phyloP scores from a whole-genome alignment of 2,888 invertebrate genomes.

The Epinotia demarniana region DNA sequence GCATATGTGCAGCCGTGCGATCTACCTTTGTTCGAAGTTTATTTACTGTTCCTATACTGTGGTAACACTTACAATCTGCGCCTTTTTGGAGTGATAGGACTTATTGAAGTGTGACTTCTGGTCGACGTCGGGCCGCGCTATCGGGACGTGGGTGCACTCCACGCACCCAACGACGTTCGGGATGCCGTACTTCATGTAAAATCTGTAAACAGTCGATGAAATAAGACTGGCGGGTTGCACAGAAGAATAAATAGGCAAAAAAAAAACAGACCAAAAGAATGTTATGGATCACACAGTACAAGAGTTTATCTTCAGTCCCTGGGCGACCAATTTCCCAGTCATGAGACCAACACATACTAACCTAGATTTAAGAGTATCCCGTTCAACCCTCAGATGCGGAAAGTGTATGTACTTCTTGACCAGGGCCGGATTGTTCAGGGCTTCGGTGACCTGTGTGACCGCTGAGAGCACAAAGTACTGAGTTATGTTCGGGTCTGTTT shows the following conservation, averaged over 20 bases:
- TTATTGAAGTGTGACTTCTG: slow-evolving; percentile 78
- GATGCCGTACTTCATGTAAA: slow-evolving; percentile 77
- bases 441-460: slow-evolving; percentile 74
- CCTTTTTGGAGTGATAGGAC: slow-evolving; percentile 79
- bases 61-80: slow-evolving; percentile 71
- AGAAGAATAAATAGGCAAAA: neutral
- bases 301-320: too few species aligned
- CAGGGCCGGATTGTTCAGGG: slow-evolving; percentile 72
- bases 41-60: too few species aligned
- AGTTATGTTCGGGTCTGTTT: slow-evolving; percentile 71
- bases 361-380: slow-evolving; percentile 75
- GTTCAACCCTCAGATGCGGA: slow-evolving; percentile 73
- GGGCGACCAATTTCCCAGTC: too few species aligned
- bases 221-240: neutral
- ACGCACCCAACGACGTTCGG: slow-evolving; percentile 76
- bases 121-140: slow-evolving; percentile 73
- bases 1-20: too few species aligned
- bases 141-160: slow-evolving; percentile 77
- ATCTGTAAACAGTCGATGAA: slow-evolving; percentile 56
- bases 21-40: too few species aligned
- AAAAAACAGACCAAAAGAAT: neutral
- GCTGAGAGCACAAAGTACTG: slow-evolving; percentile 76
- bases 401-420: slow-evolving; percentile 79
- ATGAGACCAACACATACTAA: slow-evolving; percentile 47
- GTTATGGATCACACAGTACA: too few species aligned